phyloP scores from a whole-genome alignment of 1,140 invertebrate genomes.

The Linepithema humile region DNA sequence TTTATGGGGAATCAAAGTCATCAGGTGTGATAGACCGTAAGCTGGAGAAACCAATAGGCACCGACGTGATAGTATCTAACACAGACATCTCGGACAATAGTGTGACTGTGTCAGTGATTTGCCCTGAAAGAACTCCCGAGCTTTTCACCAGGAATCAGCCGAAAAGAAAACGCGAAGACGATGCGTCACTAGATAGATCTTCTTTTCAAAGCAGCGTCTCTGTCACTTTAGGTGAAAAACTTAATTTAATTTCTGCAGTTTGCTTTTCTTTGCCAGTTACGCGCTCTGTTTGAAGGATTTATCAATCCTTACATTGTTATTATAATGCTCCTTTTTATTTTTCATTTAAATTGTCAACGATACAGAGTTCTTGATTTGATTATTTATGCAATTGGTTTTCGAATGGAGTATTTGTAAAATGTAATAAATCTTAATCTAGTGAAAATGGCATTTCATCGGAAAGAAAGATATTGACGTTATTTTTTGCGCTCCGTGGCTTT shows the following conservation, averaged over 20 bases:
- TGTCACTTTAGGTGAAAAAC: conserved; percentile 18
- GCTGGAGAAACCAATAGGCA: conserved; percentile 53
- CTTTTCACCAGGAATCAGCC: neutral
- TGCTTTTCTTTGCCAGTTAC: neutral
- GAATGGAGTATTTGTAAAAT: too few relatives aligned
- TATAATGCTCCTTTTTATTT: neutral
- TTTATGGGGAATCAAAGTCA: conserved; percentile 14
- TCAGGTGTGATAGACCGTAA: conserved; percentile 16
- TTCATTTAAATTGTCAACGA: neutral
- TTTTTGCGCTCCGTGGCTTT: neutral
- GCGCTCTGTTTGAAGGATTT: neutral
- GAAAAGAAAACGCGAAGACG: conserved; percentile 11
- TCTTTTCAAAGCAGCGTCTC: neutral
- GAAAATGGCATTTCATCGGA: neutral
- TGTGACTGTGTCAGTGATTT: conserved; percentile 69
- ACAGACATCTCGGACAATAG: conserved; percentile 62
- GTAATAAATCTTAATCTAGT: neutral
- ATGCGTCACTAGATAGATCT: neutral
- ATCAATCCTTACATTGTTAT: too few relatives aligned
- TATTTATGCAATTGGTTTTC: too few relatives aligned
- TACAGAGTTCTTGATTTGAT: neutral
- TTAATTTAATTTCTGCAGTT: conserved; percentile 24
- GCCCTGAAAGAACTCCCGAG: conserved; percentile 51
- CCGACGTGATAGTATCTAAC: conserved; percentile 61
- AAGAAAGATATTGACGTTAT: neutral